phyloP scores from a whole-genome alignment of 2,888 invertebrate species.

The Drosophila merina region DNA sequence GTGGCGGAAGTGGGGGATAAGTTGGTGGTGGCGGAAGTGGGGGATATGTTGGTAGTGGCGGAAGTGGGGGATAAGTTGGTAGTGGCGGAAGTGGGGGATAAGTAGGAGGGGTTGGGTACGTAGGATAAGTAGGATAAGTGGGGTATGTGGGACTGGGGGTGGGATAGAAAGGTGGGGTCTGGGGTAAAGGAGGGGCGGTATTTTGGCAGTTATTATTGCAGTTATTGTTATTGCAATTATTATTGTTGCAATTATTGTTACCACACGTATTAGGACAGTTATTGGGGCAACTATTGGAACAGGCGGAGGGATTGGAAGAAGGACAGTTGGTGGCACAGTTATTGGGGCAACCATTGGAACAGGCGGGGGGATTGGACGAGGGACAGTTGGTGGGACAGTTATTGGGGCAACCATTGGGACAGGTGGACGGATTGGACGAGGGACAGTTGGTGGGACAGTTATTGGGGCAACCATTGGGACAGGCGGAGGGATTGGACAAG shows the following conservation, averaged over 20 bases:
- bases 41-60: neutral
- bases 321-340: constrained; percentile 22
- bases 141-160: neutral
- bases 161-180: neutral
- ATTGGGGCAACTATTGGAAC: neutral
- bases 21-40: neutral
- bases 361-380: too few relatives aligned
- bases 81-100: neutral
- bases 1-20: neutral
- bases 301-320: neutral
- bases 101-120: neutral
- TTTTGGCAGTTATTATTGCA: constrained; percentile 2
- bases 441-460: constrained; percentile 4
- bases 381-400: constrained; percentile 23
- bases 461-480: constrained; percentile 17
- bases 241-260: neutral
- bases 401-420: neutral
- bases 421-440: neutral
- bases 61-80: neutral
- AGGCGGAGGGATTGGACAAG: constrained; percentile 6
- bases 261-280: constrained; percentile 10
- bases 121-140: neutral
- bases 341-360: neutral
- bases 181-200: neutral
- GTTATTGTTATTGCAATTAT: neutral